A percentile compares a stretch with the other conserved stretches of the same genome.
phyloP scores from a whole-genome alignment of 1,140 invertebrate species.

The Batillaria attramentaria region DNA sequence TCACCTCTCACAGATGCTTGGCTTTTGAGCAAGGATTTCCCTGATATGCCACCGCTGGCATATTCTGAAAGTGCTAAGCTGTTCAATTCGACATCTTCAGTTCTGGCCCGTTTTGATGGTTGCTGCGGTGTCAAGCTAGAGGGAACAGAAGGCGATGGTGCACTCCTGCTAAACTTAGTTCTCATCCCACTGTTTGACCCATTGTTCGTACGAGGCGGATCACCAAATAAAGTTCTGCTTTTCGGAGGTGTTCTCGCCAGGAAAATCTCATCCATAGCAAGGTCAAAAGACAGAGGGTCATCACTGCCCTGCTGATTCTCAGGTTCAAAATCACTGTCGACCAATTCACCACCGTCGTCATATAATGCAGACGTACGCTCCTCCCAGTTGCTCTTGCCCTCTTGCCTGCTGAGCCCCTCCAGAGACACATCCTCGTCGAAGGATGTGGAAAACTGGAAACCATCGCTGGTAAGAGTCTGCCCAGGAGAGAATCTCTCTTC shows the following conservation, averaged over 20 bases:
- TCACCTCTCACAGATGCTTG: too few species aligned
- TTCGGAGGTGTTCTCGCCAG: not conserved
- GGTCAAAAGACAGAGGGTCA: not conserved
- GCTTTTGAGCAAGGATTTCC: too few species aligned
- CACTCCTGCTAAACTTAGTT: not conserved
- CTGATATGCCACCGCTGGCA: too few species aligned
- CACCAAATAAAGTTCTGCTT: too few species aligned
- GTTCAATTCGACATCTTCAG: not conserved
- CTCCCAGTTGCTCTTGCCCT: constrained; percentile 5
- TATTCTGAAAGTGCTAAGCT: too few species aligned
- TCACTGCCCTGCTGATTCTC: not conserved
- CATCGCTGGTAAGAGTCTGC: constrained; percentile 3
- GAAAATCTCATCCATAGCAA: constrained; percentile 9
- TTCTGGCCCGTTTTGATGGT: not conserved
- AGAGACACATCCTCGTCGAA: constrained; percentile 16
- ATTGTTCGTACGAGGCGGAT: too few species aligned
- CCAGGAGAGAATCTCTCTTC: not conserved
- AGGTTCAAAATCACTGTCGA: not conserved
- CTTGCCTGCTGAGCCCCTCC: not conserved
- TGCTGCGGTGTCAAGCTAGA: not conserved
- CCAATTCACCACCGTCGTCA: constrained; percentile 14
- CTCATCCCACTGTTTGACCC: not conserved
- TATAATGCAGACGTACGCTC: constrained; percentile 20
- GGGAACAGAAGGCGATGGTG: not conserved
- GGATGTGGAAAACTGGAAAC: constrained; percentile 12